Evolutionary conservation across 2,797 vertebrate genomes (phyloP), one percentile per base, ranked within the genome.

Genomic region (Gambelia wislizenii): DNA sequence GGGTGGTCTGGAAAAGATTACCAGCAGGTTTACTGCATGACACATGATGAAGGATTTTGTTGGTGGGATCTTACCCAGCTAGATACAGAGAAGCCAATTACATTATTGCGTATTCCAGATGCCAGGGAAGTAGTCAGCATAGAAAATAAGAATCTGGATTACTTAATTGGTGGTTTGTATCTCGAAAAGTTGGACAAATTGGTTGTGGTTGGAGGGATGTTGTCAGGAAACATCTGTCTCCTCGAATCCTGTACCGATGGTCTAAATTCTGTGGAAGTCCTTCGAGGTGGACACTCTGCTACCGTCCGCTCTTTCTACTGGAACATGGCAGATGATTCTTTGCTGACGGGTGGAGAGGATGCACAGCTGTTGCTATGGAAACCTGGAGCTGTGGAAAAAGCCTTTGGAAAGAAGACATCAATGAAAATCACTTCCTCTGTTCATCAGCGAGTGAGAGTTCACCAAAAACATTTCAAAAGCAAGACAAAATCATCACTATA

Each of bases 281-380:
- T 99, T 22, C 25, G 84, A 0, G 97, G 96, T 0, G 98, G 98
- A 1, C 99, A 99, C 91, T 85, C 96, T 0, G 94, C 98, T 61
- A 97, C 95, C 0, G 97, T 99, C n/a, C 98, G 98, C 88, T 98
- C 98, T 87, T 99, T 99, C 95, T 96, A 91, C 94, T 99, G 98
- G 98, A 97, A 98, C 87, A n/a, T 72, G 1, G 87, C 75, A 0
- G 96, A 93, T n/a, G 96, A 96, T 78, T 96, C 97, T 74, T 94
- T 99, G 92, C 85, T 99, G 93, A 99, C 98, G 0, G 98, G 98
- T 0, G 99, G 98, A 18, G 99, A 99, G 95, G 99, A 99, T 56
- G 98, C 97, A 36, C 98, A 98, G 95, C 95, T 99, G 94, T 94
- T 99, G 94, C 97, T 98, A 74, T 99, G 99, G 99, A 98, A 97